These are phyloP conservation scores for Eremophila alpestris DNA, from an alignment of 2,797 vertebrate species.

Conservation along the genomic window DNA sequence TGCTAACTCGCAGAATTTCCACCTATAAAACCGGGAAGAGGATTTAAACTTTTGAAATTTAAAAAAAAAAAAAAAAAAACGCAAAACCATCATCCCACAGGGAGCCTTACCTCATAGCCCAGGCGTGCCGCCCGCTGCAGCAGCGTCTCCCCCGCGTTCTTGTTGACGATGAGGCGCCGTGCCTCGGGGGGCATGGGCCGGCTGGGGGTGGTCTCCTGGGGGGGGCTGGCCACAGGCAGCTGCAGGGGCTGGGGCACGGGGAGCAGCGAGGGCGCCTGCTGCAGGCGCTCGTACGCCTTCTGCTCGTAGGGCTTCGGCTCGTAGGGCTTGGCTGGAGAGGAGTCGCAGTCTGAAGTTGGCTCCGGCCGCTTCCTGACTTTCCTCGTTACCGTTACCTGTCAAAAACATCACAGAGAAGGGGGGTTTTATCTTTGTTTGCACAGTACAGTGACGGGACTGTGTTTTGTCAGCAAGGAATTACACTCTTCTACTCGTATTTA, in stretches of 20 bases:
- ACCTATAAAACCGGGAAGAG: not conserved
- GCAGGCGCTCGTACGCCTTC: constrained; percentile 76
- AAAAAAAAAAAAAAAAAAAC: no score
- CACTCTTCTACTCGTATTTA: not conserved
- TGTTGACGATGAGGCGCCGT: constrained; percentile 95
- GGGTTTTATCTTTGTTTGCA: not conserved
- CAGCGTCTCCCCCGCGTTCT: constrained; percentile 96
- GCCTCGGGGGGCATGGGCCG: constrained; percentile 96
- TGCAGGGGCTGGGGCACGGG: constrained; percentile 65
- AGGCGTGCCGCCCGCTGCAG: constrained; percentile 93
- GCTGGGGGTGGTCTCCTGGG: constrained; percentile 81
- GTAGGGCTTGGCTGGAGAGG: constrained; percentile 75
- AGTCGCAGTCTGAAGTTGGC: constrained; percentile 82
- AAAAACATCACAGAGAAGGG: not conserved
- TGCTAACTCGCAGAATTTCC: accelerated
- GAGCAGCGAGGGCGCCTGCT: constrained; percentile 62
- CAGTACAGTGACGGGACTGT: not conserved
- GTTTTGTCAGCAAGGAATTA: not conserved
- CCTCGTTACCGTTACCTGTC: constrained; percentile 77
- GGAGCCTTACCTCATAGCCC: constrained; percentile 89
- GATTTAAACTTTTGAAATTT: not conserved
- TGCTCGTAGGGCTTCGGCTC: constrained; percentile 82
- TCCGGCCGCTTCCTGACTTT: constrained; percentile 84
- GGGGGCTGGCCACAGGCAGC: constrained; percentile 57
- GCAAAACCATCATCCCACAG: accelerated